A percentile compares a stretch with the other conserved stretches of the same genome.
phyloP scores from a whole-genome alignment of 2,113 vertebrate genomes.

The Stigmatopora nigra region DNA sequence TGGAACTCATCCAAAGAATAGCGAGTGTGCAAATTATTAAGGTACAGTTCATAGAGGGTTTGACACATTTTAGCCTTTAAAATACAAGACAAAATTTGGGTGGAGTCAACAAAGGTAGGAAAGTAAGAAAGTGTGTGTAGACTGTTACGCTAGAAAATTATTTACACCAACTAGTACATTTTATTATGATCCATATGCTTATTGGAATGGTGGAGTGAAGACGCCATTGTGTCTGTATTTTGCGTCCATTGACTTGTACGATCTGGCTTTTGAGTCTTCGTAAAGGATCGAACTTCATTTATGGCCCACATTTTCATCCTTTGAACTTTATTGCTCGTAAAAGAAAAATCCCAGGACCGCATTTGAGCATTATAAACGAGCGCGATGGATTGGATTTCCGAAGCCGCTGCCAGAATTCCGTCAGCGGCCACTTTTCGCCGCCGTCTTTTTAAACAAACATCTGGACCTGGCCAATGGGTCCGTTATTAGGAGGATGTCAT shows the following conservation, averaged over 20 bases:
- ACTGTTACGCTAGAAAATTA: too few species aligned
- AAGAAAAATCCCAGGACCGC: constrained; percentile 3
- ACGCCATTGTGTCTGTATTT: neutral
- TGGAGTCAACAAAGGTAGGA: too few species aligned
- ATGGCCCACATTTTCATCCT: constrained; percentile 15
- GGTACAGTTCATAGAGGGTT: too few species aligned
- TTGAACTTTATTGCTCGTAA: constrained; percentile 18
- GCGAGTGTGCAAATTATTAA: neutral
- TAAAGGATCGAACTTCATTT: constrained; percentile 20
- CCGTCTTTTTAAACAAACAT: constrained; percentile 49
- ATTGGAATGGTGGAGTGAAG: too few species aligned
- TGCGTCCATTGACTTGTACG: constrained; percentile 15
- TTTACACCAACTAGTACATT: too few species aligned
- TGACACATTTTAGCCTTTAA: too few species aligned
- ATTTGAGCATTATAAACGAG: constrained; percentile 4
- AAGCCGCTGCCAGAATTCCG: constrained; percentile 32
- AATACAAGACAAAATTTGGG: too few species aligned
- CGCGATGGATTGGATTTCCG: constrained; percentile 31
- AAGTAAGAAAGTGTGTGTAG: too few species aligned
- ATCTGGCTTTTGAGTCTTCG: neutral
- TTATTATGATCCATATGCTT: too few species aligned
- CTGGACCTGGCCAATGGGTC: constrained; percentile 26
- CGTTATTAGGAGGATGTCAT: constrained; percentile 42
- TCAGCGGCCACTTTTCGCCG: constrained; percentile 32
- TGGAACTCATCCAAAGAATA: constrained; percentile 47